These are phyloP conservation scores for Andrena camellia DNA, from an alignment of 2,888 invertebrate species.

Conservation along the genomic window DNA sequence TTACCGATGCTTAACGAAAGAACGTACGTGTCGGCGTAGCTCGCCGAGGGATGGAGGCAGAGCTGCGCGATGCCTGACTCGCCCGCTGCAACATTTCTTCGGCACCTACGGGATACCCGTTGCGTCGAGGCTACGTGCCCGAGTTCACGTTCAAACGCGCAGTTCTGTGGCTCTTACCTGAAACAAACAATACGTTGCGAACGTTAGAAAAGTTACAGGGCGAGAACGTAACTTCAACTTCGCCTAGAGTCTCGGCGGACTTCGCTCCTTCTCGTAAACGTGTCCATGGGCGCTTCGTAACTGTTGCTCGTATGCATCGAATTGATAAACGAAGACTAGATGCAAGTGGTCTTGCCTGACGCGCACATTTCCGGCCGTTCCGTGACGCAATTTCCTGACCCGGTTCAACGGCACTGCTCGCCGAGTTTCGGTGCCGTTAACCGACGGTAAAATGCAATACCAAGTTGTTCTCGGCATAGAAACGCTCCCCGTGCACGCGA, in stretches of 20 bases:
- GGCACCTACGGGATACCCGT: neutral
- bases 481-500: neutral
- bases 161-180: constrained; percentile 38
- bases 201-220: neutral
- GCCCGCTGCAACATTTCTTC: constrained; percentile 51
- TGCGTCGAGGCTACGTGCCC: constrained; percentile 28
- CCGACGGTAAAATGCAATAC: constrained; percentile 25
- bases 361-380: constrained; percentile 48
- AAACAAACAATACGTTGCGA: constrained; percentile 1
- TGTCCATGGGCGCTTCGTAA: neutral
- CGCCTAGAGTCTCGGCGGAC: no score
- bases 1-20: constrained; percentile 40
- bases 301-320: neutral
- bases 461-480: neutral
- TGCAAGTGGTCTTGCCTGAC: constrained; percentile 20
- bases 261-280: neutral
- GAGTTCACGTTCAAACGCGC: constrained; percentile 9
- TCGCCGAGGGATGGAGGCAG: constrained; percentile 36
- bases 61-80: constrained; percentile 49
- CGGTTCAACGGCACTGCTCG: constrained; percentile 29
- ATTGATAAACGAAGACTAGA: constrained; percentile 21
- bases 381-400: constrained; percentile 52
- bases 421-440: constrained; percentile 37
- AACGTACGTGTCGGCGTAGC: constrained; percentile 42
- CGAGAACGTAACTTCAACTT: neutral